Evolutionary conservation across 2,888 invertebrate species (phyloP).

Genomic region (Sabatieria punctata): DNA sequence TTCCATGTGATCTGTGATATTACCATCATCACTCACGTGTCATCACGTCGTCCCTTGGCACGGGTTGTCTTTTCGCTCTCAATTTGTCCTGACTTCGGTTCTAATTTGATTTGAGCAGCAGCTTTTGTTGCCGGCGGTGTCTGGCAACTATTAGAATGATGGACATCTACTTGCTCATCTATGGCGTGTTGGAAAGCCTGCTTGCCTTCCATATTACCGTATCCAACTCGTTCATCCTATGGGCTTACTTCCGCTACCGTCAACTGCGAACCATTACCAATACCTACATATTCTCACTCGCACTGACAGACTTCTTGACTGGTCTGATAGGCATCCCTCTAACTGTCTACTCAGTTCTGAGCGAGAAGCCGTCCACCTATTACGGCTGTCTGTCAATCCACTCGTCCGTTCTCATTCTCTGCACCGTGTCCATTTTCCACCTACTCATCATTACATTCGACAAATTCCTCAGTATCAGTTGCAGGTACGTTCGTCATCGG

Average conservation of each 20-base stretch:
- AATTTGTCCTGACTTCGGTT: no score
- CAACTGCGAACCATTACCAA: constrained; percentile 25
- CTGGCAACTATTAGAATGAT: no score
- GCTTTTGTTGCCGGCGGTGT: no score
- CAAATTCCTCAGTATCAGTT: constrained; percentile 12
- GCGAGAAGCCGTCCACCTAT: constrained; percentile 17
- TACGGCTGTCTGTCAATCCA: constrained; percentile 24
- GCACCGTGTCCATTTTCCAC: constrained; percentile 28
- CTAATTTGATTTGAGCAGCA: no score
- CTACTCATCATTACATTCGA: constrained; percentile 28
- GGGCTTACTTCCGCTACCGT: neutral
- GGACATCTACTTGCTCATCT: no score
- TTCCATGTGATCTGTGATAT: no score
- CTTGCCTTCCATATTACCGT: no score
- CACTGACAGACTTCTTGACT: constrained; percentile 26
- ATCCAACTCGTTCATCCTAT: neutral
- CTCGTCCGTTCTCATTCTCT: constrained; percentile 24
- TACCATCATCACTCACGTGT: no score
- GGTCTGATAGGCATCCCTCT: constrained; percentile 5
- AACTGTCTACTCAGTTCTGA: constrained; percentile 12
- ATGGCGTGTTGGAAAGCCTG: no score
- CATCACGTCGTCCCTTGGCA: no score
- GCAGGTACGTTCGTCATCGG: constrained; percentile 15
- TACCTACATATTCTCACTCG: constrained; percentile 26
- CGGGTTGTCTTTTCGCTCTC: no score